Conservation (phyloP, 2,797 vertebrate genomes). For the Denticeps clupeoides region DNA sequence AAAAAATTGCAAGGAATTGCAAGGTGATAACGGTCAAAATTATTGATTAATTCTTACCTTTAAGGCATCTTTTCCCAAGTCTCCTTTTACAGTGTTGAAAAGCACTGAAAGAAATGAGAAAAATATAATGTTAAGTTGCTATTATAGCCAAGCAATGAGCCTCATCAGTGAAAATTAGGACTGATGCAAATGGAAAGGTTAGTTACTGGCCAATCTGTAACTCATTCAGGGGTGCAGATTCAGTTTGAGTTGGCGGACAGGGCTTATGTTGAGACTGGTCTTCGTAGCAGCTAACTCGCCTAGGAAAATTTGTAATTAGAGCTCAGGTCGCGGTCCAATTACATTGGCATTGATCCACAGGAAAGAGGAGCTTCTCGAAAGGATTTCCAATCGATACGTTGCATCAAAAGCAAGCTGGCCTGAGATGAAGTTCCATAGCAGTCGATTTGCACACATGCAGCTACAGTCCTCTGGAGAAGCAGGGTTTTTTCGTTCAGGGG, state of each 20-base stretch:
- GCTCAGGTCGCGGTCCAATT: conserved; percentile 41
- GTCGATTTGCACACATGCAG: conserved; percentile 25
- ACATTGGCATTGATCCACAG: conserved; percentile 41
- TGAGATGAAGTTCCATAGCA: conserved; percentile 26
- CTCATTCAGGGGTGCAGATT: too few relatives aligned
- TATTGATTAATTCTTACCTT: conserved; percentile 43
- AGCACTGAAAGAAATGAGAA: conserved; percentile 40
- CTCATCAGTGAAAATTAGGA: too few relatives aligned
- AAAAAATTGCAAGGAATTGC: too few relatives aligned
- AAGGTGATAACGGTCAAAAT: too few relatives aligned
- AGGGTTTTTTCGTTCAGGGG: too few relatives aligned
- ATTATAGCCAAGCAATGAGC: conserved; percentile 7
- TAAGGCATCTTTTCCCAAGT: conserved; percentile 34
- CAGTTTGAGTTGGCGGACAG: too few relatives aligned
- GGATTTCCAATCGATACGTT: conserved; percentile 45
- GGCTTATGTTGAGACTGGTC: conserved; percentile 9
- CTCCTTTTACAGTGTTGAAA: conserved; percentile 38
- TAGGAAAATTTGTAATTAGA: conserved; percentile 45
- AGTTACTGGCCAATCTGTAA: too few relatives aligned
- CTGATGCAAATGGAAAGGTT: too few relatives aligned
- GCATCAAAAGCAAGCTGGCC: conserved; percentile 30
- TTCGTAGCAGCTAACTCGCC: conserved; percentile 25
- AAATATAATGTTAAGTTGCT: conserved; percentile 11
- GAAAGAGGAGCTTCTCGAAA: conserved; percentile 34
- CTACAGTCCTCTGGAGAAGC: conserved; percentile 13